These are phyloP conservation scores for Silvanus unidentatus DNA, from an alignment of 2,888 invertebrate species.

Conservation along the genomic window DNA sequence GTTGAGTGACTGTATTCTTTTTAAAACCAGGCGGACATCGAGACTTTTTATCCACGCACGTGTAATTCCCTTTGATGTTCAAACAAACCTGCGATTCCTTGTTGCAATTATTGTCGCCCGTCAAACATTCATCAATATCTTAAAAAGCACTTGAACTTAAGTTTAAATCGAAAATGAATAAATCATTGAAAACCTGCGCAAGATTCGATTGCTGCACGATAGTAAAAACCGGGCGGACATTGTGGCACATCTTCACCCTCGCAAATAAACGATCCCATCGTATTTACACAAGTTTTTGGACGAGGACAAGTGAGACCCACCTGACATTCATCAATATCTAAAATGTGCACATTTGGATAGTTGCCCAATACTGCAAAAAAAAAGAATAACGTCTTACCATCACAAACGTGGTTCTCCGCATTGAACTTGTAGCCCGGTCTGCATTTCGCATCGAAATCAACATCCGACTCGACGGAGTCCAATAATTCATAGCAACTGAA, in stretches of 20 bases:
- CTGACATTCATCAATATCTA: constrained; percentile 44
- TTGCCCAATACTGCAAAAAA: background rate
- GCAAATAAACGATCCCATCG: constrained; percentile 42
- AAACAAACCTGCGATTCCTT: constrained; percentile 61
- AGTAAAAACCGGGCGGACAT: constrained; percentile 44
- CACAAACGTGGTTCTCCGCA: constrained; percentile 52
- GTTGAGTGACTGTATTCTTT: constrained; percentile 50
- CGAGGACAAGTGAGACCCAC: constrained; percentile 36
- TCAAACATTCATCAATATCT: constrained; percentile 72
- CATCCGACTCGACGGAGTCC: constrained; percentile 26
- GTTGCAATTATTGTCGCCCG: constrained; percentile 60
- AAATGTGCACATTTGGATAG: constrained; percentile 8
- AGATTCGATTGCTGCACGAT: constrained; percentile 36
- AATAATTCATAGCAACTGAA: constrained; percentile 48
- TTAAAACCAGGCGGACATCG: constrained; percentile 62
- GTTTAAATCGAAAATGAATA: background rate
- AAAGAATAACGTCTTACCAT: constrained; percentile 41
- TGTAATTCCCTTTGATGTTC: constrained; percentile 65
- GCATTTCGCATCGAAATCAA: constrained; percentile 41
- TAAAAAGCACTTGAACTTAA: constrained; percentile 3
- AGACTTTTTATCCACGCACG: constrained; percentile 61
- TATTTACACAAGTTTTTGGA: constrained; percentile 40
- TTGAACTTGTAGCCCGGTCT: constrained; percentile 55
- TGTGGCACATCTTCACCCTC: constrained; percentile 31
- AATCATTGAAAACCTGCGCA: constrained; percentile 32